Conservation (phyloP, 2,888 invertebrate species). For the Eupithecia subfuscata region DNA sequence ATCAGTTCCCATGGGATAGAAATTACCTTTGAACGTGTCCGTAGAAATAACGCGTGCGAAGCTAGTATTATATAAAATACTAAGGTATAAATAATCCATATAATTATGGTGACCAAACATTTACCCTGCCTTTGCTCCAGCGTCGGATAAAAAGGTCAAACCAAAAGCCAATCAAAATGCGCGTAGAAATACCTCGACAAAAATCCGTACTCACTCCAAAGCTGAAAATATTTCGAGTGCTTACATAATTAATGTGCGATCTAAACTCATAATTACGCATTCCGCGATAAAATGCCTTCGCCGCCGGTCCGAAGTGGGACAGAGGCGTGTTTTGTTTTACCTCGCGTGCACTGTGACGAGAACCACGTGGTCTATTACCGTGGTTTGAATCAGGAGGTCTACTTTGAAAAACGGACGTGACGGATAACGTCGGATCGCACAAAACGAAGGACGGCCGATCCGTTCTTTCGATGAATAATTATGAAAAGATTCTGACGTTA, state of each 20-base stretch:
- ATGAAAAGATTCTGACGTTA: too few relatives aligned
- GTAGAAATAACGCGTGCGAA: too few relatives aligned
- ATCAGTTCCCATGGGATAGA: too few relatives aligned
- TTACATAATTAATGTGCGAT: slow-evolving; percentile 31
- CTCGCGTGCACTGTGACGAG: slow-evolving; percentile 51
- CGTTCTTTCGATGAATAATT: too few relatives aligned
- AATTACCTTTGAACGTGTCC: too few relatives aligned
- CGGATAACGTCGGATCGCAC: too few relatives aligned
- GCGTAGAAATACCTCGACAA: slow-evolving; percentile 12
- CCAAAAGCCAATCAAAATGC: slow-evolving; percentile 16
- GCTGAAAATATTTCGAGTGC: slow-evolving; percentile 27
- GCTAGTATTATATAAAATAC: too few relatives aligned
- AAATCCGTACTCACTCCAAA: slow-evolving; percentile 10
- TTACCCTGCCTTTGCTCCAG: background rate
- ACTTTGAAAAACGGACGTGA: too few relatives aligned
- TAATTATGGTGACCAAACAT: background rate
- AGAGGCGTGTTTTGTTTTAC: slow-evolving; percentile 38
- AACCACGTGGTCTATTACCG: background rate
- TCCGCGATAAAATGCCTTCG: slow-evolving; percentile 39
- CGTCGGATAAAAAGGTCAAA: background rate
- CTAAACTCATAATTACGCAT: slow-evolving; percentile 37
- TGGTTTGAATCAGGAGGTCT: background rate
- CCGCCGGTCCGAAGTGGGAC: slow-evolving; percentile 34
- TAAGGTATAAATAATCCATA: too few relatives aligned
- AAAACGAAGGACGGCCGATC: too few relatives aligned